These are phyloP conservation scores for Micrastur ruficollis DNA, from an alignment of 2,797 vertebrate genomes.

Conservation along the genomic window DNA sequence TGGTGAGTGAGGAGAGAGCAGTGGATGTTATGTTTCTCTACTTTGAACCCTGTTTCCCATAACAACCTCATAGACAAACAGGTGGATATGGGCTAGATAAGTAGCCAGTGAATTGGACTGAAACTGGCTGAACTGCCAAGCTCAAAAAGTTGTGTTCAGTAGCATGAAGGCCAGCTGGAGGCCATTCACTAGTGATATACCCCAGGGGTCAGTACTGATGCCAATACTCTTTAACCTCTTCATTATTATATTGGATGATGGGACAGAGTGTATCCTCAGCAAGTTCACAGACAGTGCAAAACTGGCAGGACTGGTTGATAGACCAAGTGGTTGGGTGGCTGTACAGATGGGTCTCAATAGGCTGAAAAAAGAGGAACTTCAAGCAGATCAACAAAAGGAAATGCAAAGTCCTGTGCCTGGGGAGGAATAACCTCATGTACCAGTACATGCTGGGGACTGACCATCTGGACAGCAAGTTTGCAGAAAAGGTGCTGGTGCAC, in stretches of 20 bases:
- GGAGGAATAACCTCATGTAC: background rate
- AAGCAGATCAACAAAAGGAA: background rate
- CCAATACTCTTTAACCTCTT: background rate
- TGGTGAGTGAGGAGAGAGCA: background rate
- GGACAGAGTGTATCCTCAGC: background rate
- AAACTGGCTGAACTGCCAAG: background rate
- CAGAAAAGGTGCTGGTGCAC: background rate
- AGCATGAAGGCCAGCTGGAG: background rate
- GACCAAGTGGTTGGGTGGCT: background rate
- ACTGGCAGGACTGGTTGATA: background rate
- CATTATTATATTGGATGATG: background rate
- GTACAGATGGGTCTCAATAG: background rate
- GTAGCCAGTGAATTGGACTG: background rate
- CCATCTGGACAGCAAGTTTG: background rate
- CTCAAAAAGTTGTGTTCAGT: background rate
- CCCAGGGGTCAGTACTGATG: background rate
- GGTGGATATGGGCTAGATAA: background rate
- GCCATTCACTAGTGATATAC: too few relatives aligned
- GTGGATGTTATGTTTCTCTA: background rate
- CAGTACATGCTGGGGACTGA: background rate
- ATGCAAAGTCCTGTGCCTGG: background rate
- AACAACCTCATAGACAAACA: background rate
- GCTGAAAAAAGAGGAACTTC: background rate
- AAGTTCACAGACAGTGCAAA: background rate
- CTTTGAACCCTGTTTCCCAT: background rate